Evolutionary conservation across 2,113 vertebrate genomes (phyloP), one percentile per base, ranked within the genome.

Genomic region (Neodon shergylaensis): DNA sequence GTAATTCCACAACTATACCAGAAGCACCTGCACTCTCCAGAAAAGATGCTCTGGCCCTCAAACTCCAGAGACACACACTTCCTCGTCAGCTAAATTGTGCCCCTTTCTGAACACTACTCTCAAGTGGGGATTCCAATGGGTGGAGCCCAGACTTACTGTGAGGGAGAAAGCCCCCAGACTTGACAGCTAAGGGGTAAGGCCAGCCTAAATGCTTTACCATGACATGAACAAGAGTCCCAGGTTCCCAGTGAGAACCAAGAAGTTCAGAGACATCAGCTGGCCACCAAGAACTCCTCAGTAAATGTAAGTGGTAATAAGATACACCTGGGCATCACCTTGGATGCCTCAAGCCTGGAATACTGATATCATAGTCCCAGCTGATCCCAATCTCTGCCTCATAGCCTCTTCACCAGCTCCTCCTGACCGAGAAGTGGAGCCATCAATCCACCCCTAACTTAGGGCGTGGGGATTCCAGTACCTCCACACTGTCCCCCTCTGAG

Each of bases 21-120:
- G n/a, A 24, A 49, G 5, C 21, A 0, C 16, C 8, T 10, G 0
- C 26, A 7, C 3, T 16, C 39, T n/a, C 36, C 2, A 54, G 58
- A 24, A 28, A 5, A 0, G 49, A 4, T 5, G 1, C 1, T 4
- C 1, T 4, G 36, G 42, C 24, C 22, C 36, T 61, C 49, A 0
- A 0, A 0, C 47, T 26, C 74, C 39, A 21, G 4, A 4, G 42
- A 66, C 2, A 10, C 14, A 10, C 14, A 86, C 65, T 70, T n/a
- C 11, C 65, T 66, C 11, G 8, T 19, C 19, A 24, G 1, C 3
- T n/a, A 52, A 54, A n/a, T 26, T 88, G 66, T 52, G 47, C n/a
- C 36, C n/a, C 5, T 0, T 7, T 21, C 88, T 61, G 77, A 42
- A 39, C 77, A 36, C 22, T 1, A 24, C 7, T 12, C 44, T 24